Percentiles rank a stretch among this genome's conserved stretches.
These are phyloP conservation scores for Irena cyanogastra DNA, from an alignment of 2,113 vertebrate genomes.

Conservation along the genomic window DNA sequence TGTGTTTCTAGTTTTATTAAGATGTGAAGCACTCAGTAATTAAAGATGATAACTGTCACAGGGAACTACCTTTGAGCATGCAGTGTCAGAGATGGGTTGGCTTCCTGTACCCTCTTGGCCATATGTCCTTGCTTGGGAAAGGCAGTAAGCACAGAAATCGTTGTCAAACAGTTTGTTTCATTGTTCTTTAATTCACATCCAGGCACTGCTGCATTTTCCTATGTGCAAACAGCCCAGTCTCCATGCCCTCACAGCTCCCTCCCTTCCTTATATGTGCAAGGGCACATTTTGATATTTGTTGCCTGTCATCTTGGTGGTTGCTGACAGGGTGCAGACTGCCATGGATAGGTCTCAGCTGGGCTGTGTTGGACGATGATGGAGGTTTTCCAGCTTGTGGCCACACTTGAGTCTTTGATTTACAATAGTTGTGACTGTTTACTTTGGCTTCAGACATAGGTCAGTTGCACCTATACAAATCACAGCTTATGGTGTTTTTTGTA, in stretches of 20 bases:
- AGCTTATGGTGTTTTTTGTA: neutral
- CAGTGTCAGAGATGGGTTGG: neutral
- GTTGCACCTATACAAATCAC: neutral
- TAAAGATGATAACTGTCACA: neutral
- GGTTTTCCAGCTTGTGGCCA: neutral
- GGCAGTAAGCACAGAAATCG: accelerated
- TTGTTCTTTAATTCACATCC: neutral
- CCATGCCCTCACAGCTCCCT: neutral
- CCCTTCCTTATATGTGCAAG: neutral
- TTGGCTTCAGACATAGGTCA: neutral
- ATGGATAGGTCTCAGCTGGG: neutral
- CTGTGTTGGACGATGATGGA: neutral
- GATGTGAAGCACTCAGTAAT: neutral
- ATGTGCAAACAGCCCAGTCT: neutral
- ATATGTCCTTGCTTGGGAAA: neutral
- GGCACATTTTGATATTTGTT: neutral
- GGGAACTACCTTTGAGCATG: neutral
- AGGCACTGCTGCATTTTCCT: neutral
- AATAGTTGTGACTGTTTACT: neutral
- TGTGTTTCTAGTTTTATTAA: neutral
- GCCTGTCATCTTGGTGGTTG: neutral
- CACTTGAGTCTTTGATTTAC: neutral
- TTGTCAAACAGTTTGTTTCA: neutral
- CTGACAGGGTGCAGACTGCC: neutral
- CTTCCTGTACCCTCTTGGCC: neutral